These are phyloP conservation scores for Melipona bicolor DNA, from an alignment of 2,888 invertebrate genomes.

Conservation along the genomic window DNA sequence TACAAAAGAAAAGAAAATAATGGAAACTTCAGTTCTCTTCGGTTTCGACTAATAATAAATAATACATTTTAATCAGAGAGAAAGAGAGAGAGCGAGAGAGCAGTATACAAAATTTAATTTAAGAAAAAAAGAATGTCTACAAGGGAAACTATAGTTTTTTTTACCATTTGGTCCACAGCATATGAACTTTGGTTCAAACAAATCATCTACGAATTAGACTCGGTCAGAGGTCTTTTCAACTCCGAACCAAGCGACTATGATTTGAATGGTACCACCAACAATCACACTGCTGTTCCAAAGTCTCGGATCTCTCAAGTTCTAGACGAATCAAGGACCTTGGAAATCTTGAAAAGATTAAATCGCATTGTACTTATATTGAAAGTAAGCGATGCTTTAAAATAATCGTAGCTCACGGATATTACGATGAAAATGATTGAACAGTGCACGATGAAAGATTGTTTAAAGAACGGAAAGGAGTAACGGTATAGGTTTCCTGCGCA, in stretches of 20 bases:
- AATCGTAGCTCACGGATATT: background rate
- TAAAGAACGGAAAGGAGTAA: background rate
- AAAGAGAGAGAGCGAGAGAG: background rate
- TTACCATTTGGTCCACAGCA: constrained; percentile 86
- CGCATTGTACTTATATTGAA: constrained; percentile 96
- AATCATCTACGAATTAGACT: constrained; percentile 98
- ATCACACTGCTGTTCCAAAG: constrained; percentile 56
- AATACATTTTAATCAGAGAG: background rate
- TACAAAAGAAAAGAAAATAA: background rate
- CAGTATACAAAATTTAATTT: background rate
- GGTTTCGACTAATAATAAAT: background rate
- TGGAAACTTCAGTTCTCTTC: background rate
- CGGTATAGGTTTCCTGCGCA: constrained; percentile 3
- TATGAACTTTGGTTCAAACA: constrained; percentile 99
- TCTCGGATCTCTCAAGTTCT: constrained; percentile 85
- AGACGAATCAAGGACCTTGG: constrained; percentile 96
- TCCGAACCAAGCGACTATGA: constrained; percentile 73
- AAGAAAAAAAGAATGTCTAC: background rate
- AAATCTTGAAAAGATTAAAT: constrained; percentile 95
- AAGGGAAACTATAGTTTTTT: background rate
- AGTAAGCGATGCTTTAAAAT: constrained; percentile 85
- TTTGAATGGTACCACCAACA: constrained; percentile 57
- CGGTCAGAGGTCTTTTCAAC: constrained; percentile 92
- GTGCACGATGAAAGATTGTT: background rate
- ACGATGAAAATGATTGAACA: background rate